Conservation (phyloP, 2,888 invertebrate species). For the Leptopilina drosophilae region DNA sequence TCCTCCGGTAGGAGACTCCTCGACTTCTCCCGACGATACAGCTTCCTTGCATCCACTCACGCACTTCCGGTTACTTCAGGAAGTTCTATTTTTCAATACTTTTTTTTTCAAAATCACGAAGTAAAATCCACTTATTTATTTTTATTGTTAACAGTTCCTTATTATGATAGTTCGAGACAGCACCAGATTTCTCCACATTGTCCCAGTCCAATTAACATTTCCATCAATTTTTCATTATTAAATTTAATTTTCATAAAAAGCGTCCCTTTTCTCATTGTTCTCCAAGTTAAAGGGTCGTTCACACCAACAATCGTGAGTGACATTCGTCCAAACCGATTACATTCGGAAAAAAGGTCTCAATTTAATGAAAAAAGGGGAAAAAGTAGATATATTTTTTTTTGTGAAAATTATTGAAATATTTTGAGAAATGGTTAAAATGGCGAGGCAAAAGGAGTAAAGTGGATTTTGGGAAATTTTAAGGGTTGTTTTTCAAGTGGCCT, state of each 20-base stretch:
- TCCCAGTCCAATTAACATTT: slow-evolving; percentile 16
- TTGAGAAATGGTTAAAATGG: background rate
- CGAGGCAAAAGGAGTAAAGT: background rate
- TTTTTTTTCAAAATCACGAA: background rate
- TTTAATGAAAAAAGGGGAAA: no score
- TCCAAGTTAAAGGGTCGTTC: background rate
- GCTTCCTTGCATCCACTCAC: slow-evolving; percentile 69
- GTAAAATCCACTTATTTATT: background rate
- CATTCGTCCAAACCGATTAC: no score
- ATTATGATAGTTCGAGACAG: slow-evolving; percentile 4
- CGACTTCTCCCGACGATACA: slow-evolving; percentile 65
- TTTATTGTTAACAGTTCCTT: no score
- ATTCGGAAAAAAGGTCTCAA: no score
- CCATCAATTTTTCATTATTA: background rate
- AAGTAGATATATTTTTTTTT: no score
- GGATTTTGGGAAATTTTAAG: no score
- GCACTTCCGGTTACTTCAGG: slow-evolving; percentile 49
- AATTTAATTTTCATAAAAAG: background rate
- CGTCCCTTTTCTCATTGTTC: slow-evolving; percentile 5
- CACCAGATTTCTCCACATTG: slow-evolving; percentile 25
- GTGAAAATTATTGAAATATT: background rate
- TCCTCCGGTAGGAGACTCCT: slow-evolving; percentile 70
- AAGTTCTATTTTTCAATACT: slow-evolving; percentile 43
- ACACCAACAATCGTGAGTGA: background rate
- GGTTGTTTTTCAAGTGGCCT: no score